Evolutionary conservation across 1,140 invertebrate genomes (phyloP).

Genomic region (Vanessa tameamea): DNA sequence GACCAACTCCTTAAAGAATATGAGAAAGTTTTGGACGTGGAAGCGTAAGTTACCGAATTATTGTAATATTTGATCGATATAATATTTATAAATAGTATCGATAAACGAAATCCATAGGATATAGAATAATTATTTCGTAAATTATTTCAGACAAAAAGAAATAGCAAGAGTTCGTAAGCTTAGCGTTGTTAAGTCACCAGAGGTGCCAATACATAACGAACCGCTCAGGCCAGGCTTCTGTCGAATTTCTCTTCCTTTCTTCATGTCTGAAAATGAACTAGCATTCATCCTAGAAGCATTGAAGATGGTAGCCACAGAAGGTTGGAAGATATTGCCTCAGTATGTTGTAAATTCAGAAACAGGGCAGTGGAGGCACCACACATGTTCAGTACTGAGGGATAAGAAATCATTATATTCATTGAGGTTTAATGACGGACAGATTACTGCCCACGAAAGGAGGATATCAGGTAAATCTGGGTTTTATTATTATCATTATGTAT

Average conservation of each 20-base stretch:
- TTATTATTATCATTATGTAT: no score
- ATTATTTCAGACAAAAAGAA: constrained; percentile 70
- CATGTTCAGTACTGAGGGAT: constrained; percentile 89
- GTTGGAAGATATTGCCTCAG: constrained; percentile 94
- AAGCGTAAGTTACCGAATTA: constrained; percentile 81
- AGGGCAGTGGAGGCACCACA: constrained; percentile 93
- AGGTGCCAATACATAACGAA: constrained; percentile 81
- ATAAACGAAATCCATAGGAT: no score
- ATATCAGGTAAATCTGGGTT: constrained; percentile 76
- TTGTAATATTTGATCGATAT: neutral
- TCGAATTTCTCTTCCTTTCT: constrained; percentile 92
- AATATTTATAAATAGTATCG: no score
- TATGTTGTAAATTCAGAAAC: constrained; percentile 93
- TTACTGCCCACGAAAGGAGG: constrained; percentile 86
- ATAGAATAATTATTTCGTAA: constrained; percentile 8
- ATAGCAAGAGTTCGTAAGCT: constrained; percentile 68
- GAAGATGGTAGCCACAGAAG: constrained; percentile 92
- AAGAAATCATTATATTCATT: constrained; percentile 91
- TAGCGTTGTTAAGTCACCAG: constrained; percentile 68
- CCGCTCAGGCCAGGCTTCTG: constrained; percentile 93
- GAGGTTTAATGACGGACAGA: constrained; percentile 88
- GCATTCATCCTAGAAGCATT: constrained; percentile 92
- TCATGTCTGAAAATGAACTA: constrained; percentile 89
- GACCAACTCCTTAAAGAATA: constrained; percentile 87
- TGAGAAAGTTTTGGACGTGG: constrained; percentile 88